Conservation (phyloP, 2,113 vertebrate species). For the Machaerirhynchus nigripectus region DNA sequence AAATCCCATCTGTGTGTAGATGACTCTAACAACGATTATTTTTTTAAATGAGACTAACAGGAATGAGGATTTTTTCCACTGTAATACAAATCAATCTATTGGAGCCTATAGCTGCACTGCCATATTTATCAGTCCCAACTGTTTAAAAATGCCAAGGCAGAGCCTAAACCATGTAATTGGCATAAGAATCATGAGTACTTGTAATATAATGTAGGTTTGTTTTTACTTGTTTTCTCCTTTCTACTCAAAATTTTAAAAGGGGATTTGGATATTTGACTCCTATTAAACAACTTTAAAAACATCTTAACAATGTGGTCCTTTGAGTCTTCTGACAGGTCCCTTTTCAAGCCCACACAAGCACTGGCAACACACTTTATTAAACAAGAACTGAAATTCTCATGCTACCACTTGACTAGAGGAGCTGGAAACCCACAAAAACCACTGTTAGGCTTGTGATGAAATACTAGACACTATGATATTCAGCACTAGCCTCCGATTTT, state of each 20-base stretch:
- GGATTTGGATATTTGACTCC: slow-evolving; percentile 13
- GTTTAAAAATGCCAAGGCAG: background rate
- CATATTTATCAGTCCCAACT: background rate
- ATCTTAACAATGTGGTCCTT: background rate
- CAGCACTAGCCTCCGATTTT: background rate
- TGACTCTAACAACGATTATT: background rate
- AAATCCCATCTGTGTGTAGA: background rate
- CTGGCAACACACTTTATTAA: background rate
- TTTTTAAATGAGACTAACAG: background rate
- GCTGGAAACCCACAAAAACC: background rate
- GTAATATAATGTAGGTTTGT: background rate
- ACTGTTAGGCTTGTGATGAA: background rate
- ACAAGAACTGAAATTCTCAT: slow-evolving; percentile 15
- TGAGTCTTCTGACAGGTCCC: background rate
- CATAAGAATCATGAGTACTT: background rate
- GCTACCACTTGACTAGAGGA: background rate
- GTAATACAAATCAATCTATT: background rate
- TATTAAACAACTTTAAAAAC: background rate
- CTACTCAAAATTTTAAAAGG: background rate
- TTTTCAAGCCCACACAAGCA: background rate
- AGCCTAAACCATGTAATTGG: background rate
- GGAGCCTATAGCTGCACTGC: background rate
- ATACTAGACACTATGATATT: slow-evolving; percentile 6
- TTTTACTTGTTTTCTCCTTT: slow-evolving; percentile 27
- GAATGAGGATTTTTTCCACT: background rate